phyloP scores from a whole-genome alignment of 2,113 vertebrate species.

The Triplophysa dalaica region DNA sequence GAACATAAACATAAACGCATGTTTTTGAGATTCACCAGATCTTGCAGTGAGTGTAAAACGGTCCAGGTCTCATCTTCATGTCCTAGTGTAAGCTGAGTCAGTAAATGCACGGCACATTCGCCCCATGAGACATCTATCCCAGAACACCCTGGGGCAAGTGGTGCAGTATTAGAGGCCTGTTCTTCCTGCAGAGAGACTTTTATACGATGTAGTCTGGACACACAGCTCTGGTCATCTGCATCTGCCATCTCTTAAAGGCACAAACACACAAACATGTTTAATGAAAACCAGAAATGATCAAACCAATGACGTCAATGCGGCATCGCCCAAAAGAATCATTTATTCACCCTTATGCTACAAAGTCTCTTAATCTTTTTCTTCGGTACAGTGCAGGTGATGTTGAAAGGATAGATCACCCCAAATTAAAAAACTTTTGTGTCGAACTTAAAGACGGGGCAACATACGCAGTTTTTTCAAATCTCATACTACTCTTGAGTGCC shows the following conservation, averaged over 20 bases:
- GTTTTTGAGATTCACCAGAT: slow-evolving; percentile 25
- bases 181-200: slow-evolving; percentile 22
- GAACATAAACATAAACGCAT: not conserved
- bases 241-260: slow-evolving; percentile 17
- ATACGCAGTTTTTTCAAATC: too few relatives aligned
- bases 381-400: too few relatives aligned
- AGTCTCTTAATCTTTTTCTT: too few relatives aligned
- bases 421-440: too few relatives aligned
- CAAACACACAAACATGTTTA: slow-evolving; percentile 31
- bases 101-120: slow-evolving; percentile 41
- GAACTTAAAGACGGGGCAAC: too few relatives aligned
- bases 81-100: slow-evolving; percentile 41
- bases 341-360: too few relatives aligned
- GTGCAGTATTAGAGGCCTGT: slow-evolving; percentile 3
- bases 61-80: slow-evolving; percentile 46
- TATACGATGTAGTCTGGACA: slow-evolving; percentile 36
- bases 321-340: not conserved
- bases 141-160: slow-evolving; percentile 2
- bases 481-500: too few relatives aligned
- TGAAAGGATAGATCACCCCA: too few relatives aligned
- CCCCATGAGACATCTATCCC: slow-evolving; percentile 36
- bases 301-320: not conserved
- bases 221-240: slow-evolving; percentile 32
- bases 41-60: slow-evolving; percentile 23
- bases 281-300: not conserved